These are phyloP conservation scores for Menidia beryllina DNA, from an alignment of 2,113 vertebrate species.

Conservation along the genomic window DNA sequence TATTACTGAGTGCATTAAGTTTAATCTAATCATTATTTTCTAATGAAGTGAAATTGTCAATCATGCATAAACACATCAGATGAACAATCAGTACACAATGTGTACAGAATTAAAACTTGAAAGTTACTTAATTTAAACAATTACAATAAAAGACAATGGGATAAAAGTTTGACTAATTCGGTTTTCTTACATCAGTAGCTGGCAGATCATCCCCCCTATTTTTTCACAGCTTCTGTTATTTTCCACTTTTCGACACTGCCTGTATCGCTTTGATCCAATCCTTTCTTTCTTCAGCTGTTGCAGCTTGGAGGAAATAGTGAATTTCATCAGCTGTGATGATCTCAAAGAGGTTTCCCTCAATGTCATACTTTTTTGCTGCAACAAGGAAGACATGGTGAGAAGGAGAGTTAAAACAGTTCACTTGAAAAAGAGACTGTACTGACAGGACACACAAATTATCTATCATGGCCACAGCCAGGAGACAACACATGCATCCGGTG, in stretches of 20 bases:
- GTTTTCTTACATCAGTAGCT: background rate
- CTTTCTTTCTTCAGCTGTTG: slow-evolving; percentile 87
- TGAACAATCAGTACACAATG: slow-evolving; percentile 3
- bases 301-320: slow-evolving; percentile 93
- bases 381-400: background rate
- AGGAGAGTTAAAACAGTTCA: background rate
- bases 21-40: background rate
- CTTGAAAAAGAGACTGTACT: background rate
- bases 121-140: no score
- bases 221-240: slow-evolving; percentile 74
- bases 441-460: slow-evolving; percentile 10
- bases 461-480: background rate
- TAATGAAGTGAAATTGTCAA: background rate
- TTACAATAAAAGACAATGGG: slow-evolving; percentile 13
- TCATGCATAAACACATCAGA: background rate
- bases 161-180: background rate
- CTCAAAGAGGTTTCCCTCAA: slow-evolving; percentile 93
- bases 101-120: background rate
- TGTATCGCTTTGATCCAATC: slow-evolving; percentile 97
- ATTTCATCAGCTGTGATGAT: slow-evolving; percentile 95
- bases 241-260: slow-evolving; percentile 88
- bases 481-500: background rate
- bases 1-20: background rate
- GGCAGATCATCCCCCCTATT: background rate
- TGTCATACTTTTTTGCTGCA: slow-evolving; percentile 88